Percentiles rank a stretch among this genome's conserved stretches.
phyloP scores from a whole-genome alignment of 1,140 invertebrate genomes.

The Paraescarpia echinospica region DNA sequence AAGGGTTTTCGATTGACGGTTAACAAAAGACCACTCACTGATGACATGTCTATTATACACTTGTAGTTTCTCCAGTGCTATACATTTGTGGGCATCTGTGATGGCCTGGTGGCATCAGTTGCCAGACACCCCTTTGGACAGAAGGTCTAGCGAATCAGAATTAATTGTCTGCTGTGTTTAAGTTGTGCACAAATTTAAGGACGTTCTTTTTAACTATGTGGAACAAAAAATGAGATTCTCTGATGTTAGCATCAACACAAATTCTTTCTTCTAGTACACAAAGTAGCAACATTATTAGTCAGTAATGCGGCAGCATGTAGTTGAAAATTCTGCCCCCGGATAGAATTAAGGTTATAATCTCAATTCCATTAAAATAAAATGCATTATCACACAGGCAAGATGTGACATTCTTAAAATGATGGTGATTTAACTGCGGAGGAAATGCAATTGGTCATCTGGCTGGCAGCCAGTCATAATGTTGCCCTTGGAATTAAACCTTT shows the following conservation, averaged over 20 bases:
- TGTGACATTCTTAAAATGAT: no score
- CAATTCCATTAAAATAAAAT: no score
- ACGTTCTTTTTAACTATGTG: not conserved
- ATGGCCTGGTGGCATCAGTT: not conserved
- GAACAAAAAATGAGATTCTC: not conserved
- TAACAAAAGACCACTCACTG: not conserved
- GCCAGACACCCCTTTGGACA: not conserved
- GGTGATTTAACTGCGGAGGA: no score
- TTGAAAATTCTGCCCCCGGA: no score
- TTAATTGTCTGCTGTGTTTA: not conserved
- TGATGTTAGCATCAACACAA: not conserved
- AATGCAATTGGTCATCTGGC: no score
- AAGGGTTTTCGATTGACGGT: not conserved
- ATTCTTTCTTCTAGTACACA: no score
- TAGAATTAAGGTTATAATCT: no score
- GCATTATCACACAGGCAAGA: no score
- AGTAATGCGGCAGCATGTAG: no score
- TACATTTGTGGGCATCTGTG: not conserved
- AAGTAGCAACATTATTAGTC: no score
- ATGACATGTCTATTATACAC: not conserved
- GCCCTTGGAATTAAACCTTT: no score
- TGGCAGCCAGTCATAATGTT: no score
- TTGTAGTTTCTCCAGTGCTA: not conserved
- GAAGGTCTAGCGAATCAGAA: not conserved
- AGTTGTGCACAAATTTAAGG: not conserved